Evolutionary conservation across 2,797 vertebrate species (phyloP), one percentile per base, ranked within the genome.

Genomic region (Gadopsis marmoratus): DNA sequence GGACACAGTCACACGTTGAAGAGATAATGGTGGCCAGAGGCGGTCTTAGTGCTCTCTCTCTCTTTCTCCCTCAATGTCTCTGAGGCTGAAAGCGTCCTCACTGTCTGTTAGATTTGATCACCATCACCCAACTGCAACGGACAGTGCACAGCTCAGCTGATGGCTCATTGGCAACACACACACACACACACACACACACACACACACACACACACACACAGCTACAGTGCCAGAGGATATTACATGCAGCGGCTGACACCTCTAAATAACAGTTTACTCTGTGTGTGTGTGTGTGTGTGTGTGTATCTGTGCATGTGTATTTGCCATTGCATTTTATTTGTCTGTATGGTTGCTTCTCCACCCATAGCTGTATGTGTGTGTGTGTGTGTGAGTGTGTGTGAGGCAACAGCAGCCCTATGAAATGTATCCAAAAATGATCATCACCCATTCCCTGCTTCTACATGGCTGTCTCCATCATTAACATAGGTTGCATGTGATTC

Each of bases 71-170:
- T 70, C 70, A 37, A 12, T 89, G 86, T 90, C 89, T 90, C 79
- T 88, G 86, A 92, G 87, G 90, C 90, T 91, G 84, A 83, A 84
- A 90, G 90, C 74, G 73, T 86, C 88, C 86, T 90, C 90, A 87
- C 92, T 92, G 90, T 92, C 93, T 93, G 94, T 92, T 94, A 92
- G 90, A 91, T 90, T 90, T 93, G 92, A 95, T 95, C 94, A 94
- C 85, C 90, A 84, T 94, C 93, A 94, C 83, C 89, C 86, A 79
- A 86, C 89, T 91, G 89, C 88, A 90, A 89, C 73, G 91, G 93
- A 93, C 90, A 93, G 89, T 80, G 78, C 79, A 85, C 86, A 55
- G 87, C 86, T 91, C 87, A 91, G 87, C 82, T 90, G 89, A 91
- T 59, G 86, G 86, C 89, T 92, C 92, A 88, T 74, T 90, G 87